Evolutionary conservation across 2,113 vertebrate genomes (phyloP).

Genomic region (Sphyrna mokarran): DNA sequence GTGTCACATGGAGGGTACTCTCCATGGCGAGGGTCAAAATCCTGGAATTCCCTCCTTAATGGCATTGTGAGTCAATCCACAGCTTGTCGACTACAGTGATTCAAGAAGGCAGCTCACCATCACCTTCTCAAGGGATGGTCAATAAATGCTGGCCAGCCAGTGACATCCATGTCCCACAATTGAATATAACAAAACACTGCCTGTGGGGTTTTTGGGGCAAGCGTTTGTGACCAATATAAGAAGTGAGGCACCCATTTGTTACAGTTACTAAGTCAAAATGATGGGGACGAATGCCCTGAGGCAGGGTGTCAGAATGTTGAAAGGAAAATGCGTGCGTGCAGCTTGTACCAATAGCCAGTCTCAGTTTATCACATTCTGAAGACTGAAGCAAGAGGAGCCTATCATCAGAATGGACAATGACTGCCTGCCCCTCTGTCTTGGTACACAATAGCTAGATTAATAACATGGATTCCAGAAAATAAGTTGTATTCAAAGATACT

Average conservation of each 20-base stretch:
- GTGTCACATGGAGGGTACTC: too few species aligned
- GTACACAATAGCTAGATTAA: not conserved
- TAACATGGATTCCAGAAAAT: not conserved
- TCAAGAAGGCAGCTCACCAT: too few species aligned
- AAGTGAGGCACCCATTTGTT: not conserved
- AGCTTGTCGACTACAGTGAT: too few species aligned
- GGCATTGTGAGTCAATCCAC: too few species aligned
- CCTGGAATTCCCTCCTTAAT: too few species aligned
- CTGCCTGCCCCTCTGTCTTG: not conserved
- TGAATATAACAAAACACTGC: not conserved
- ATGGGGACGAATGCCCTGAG: not conserved
- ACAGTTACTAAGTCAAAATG: not conserved
- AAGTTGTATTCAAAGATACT: not conserved
- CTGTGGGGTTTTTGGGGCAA: not conserved
- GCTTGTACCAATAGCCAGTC: not conserved
- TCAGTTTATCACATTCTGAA: not conserved
- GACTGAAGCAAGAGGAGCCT: not conserved
- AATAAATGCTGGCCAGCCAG: too few species aligned
- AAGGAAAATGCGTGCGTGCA: not conserved
- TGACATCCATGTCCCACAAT: too few species aligned
- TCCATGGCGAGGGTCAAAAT: too few species aligned
- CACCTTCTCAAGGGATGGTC: too few species aligned
- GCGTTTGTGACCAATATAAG: not conserved
- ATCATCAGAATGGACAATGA: not conserved
- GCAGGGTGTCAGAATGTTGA: not conserved